Evolutionary conservation across 2,113 vertebrate genomes (phyloP).

Genomic region (Ammodytes dubius): DNA sequence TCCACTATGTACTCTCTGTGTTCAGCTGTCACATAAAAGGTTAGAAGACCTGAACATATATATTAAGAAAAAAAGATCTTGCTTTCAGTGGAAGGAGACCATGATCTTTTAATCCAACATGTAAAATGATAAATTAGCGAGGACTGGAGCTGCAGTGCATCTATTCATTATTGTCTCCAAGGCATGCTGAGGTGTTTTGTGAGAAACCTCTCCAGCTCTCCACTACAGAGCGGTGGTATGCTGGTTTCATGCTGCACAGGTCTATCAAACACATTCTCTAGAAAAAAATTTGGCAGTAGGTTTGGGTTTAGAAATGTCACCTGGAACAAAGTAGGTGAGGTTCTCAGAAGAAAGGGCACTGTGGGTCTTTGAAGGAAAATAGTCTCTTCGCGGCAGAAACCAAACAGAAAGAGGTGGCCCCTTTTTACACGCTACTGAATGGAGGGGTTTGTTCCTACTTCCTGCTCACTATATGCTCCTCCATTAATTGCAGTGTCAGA

Average conservation of each 20-base stretch:
- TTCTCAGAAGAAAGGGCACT: slow-evolving; percentile 58
- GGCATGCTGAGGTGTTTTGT: slow-evolving; percentile 36
- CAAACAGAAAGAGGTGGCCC: slow-evolving; percentile 10
- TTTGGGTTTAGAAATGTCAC: slow-evolving; percentile 48
- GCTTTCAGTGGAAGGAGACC: not conserved
- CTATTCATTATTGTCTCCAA: slow-evolving; percentile 26
- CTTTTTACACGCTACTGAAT: slow-evolving; percentile 22
- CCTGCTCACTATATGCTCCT: slow-evolving; percentile 13
- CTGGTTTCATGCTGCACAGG: slow-evolving; percentile 1
- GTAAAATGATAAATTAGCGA: not conserved
- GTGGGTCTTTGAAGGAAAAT: slow-evolving; percentile 32
- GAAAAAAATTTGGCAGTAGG: slow-evolving; percentile 74
- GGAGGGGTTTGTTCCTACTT: slow-evolving; percentile 10
- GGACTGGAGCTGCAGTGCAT: slow-evolving; percentile 32
- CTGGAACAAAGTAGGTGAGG: slow-evolving; percentile 46
- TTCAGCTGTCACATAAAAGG: no score
- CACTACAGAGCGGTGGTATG: not conserved
- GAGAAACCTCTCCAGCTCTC: slow-evolving; percentile 2
- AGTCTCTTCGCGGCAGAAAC: slow-evolving; percentile 17
- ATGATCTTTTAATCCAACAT: slow-evolving; percentile 9
- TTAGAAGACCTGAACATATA: not conserved
- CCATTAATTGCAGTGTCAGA: not conserved
- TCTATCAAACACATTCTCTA: slow-evolving; percentile 31
- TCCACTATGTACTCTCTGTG: no score
- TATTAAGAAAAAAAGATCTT: not conserved